phyloP scores from a whole-genome alignment of 2,797 vertebrate species.

The Manis crassicaudata region DNA sequence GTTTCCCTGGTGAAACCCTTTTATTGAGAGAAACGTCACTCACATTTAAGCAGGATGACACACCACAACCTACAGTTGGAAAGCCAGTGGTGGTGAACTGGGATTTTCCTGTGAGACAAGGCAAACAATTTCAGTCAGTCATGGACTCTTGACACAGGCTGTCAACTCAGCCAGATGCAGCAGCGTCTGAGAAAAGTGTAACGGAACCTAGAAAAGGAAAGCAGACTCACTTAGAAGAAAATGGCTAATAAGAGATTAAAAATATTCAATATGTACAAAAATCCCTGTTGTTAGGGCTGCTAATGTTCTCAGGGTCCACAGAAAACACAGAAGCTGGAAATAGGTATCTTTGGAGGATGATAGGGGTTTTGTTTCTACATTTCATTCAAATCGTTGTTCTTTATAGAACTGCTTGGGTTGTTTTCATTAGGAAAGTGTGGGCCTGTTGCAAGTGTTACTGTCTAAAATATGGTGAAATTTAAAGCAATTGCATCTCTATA shows the following conservation, averaged over 20 bases:
- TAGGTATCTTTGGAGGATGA: neutral
- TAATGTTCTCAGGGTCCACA: neutral
- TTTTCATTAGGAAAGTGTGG: constrained; percentile 28
- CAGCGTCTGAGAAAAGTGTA: neutral
- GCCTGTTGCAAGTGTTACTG: neutral
- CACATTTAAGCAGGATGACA: neutral
- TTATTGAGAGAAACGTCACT: neutral
- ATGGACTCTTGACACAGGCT: neutral
- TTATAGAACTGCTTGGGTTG: neutral
- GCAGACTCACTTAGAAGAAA: neutral
- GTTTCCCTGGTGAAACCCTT: neutral
- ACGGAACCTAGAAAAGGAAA: neutral
- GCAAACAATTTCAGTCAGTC: neutral
- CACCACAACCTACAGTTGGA: neutral
- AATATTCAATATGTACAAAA: neutral
- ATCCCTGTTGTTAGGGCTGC: neutral
- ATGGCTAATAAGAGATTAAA: neutral
- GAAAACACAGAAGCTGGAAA: neutral
- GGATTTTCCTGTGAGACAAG: neutral
- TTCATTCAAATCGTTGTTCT: neutral
- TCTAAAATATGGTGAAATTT: neutral
- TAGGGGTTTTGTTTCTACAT: neutral
- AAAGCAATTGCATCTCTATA: neutral
- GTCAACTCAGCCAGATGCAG: neutral
- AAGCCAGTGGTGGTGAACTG: neutral